phyloP scores from a whole-genome alignment of 2,888 invertebrate genomes.

The Cenopis cana region DNA sequence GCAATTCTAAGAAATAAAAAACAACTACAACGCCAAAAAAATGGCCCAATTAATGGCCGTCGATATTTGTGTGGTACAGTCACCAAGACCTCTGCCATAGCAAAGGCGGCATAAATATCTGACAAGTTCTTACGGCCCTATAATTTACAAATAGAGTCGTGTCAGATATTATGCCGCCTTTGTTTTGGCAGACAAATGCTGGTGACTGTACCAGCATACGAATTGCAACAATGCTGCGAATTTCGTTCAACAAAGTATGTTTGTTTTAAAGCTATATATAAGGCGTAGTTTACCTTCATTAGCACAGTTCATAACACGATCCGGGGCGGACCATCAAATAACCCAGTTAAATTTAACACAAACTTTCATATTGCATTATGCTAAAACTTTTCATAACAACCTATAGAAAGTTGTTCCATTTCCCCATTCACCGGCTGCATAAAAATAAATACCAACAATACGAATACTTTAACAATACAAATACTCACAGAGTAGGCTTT shows the following conservation, averaged over 20 bases:
- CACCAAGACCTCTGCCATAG: too few species aligned
- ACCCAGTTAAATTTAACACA: slow-evolving; percentile 35
- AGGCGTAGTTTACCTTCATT: slow-evolving; percentile 7
- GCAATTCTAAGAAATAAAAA: too few species aligned
- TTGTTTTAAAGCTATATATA: neutral
- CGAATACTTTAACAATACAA: slow-evolving; percentile 44
- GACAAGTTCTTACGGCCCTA: too few species aligned
- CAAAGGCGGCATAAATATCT: too few species aligned
- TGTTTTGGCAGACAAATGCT: too few species aligned
- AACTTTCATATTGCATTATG: slow-evolving; percentile 38
- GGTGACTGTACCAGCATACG: too few species aligned
- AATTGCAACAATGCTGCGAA: neutral
- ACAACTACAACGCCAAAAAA: too few species aligned
- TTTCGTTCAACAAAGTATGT: neutral
- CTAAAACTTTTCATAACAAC: slow-evolving; percentile 34
- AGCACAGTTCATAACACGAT: neutral
- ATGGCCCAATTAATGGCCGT: neutral
- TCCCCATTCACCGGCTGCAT: slow-evolving; percentile 25
- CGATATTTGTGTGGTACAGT: neutral
- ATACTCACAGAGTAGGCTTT: slow-evolving; percentile 81
- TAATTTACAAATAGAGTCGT: too few species aligned
- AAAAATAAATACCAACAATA: slow-evolving; percentile 26
- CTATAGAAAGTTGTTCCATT: slow-evolving; percentile 41
- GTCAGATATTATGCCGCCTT: too few species aligned
- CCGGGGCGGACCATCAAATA: slow-evolving; percentile 22